These are phyloP conservation scores for Actias luna DNA, from an alignment of 2,888 invertebrate genomes.

Conservation along the genomic window DNA sequence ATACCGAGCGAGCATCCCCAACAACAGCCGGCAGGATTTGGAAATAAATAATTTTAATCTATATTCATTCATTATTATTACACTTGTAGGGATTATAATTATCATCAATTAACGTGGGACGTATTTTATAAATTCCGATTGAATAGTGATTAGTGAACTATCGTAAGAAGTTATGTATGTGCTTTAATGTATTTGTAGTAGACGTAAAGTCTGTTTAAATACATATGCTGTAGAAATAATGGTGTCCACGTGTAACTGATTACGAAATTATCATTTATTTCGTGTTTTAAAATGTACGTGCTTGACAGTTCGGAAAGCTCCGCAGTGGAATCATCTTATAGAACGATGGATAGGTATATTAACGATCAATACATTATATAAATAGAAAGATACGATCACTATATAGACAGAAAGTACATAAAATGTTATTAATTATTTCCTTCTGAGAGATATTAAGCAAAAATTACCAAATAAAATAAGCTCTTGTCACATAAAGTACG, in stretches of 20 bases:
- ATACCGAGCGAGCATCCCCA: background rate
- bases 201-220: slow-evolving; percentile 11
- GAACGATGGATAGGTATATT: no score
- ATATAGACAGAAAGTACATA: no score
- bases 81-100: background rate
- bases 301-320: background rate
- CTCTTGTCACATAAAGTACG: background rate
- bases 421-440: no score
- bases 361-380: no score
- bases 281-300: background rate
- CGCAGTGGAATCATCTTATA: no score
- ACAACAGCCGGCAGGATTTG: background rate
- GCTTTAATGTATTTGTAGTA: slow-evolving; percentile 13
- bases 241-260: slow-evolving; percentile 8
- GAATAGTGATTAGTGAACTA: background rate
- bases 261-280: slow-evolving; percentile 6
- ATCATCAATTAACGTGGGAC: background rate
- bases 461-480: background rate
- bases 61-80: background rate
- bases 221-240: slow-evolving; percentile 8
- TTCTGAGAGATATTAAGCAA: background rate
- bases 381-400: no score
- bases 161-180: slow-evolving; percentile 2
- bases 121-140: background rate
- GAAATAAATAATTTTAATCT: background rate